Base-by-base conservation (phyloP, 1,140 invertebrate genomes). In the Rhagoletis pomonella region DNA sequence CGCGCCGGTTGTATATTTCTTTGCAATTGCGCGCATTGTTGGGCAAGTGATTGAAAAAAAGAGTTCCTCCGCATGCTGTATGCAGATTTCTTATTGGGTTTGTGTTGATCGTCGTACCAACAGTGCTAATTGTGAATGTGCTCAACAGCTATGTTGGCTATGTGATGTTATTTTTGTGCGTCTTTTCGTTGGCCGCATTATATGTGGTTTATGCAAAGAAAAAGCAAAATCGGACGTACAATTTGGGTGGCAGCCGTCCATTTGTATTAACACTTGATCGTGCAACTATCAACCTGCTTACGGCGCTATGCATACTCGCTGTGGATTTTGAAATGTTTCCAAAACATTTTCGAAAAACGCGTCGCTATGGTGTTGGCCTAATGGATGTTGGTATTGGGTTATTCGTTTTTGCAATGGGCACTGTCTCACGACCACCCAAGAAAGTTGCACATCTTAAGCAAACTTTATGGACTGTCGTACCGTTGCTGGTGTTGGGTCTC, bases 311-410 rank as follows among this genome's bases (percentile, higher is more conserved):
- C 89, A 99, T 99, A 89, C 93, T 99, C 55, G 98, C 97, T 19
- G 98, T 99, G 0, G 98, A 99, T 94, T 99, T 99, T 93, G 94
- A 93, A 39, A 94, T 96, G 58, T 99, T 98, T 93, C 98, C 98
- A 1, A 93, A 96, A 64, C 94, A 95, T 87, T 97, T 97, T 93
- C 96, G 96, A 0, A 99, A 99, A 94, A 98, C 97, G 12, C 96
- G 97, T 91, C 95, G 92, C 0, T 98, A 95, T 94, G 99, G 99
- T 1, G 97, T 96, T 89, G 96, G 97, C 90, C 92, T 98, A 19
- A 99, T 99, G 99, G 99, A 99, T 92, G 94, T 96, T 62, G 98
- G 98, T 42, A 98, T 99, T 14, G 98, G 98, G 0, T 92, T 97
- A 58, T 99, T 97, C 94, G 94, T 99, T 17, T 94, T 97, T n/a